Conservation (phyloP, 2,888 invertebrate species). For the Hanleya hanleyi region DNA sequence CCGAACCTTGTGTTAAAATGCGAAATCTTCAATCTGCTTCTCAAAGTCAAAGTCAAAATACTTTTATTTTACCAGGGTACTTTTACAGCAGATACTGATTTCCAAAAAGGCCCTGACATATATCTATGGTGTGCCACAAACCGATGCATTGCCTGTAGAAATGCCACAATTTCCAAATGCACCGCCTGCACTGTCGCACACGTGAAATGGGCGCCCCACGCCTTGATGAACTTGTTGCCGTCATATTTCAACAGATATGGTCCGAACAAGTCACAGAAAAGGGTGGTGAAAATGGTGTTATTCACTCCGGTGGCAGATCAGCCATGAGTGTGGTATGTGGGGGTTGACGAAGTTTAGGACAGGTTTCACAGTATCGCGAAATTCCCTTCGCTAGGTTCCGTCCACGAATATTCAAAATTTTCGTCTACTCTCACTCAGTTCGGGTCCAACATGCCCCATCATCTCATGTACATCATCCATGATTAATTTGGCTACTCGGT, state of each 20-base stretch:
- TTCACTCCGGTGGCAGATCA: slow-evolving; percentile 13
- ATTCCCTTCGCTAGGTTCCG: neutral
- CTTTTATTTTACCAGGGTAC: slow-evolving; percentile 5
- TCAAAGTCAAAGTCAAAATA: too few species aligned
- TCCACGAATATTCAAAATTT: neutral
- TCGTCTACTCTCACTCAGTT: neutral
- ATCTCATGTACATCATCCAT: neutral
- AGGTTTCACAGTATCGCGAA: neutral
- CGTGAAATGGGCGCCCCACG: slow-evolving; percentile 24
- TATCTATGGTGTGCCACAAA: slow-evolving; percentile 18
- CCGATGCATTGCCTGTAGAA: slow-evolving; percentile 19
- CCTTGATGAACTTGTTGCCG: slow-evolving; percentile 10
- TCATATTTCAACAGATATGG: slow-evolving; percentile 10
- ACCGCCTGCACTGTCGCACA: slow-evolving; percentile 16
- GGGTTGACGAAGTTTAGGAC: neutral
- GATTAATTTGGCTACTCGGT: neutral
- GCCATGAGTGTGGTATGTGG: slow-evolving; percentile 9
- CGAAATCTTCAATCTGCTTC: too few species aligned
- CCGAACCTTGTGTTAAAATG: slow-evolving; percentile 4
- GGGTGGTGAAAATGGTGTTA: slow-evolving; percentile 3
- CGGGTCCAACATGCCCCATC: neutral
- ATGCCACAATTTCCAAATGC: slow-evolving; percentile 24
- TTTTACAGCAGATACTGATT: slow-evolving; percentile 3
- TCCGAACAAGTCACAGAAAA: slow-evolving; percentile 21
- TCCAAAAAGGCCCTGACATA: slow-evolving; percentile 13